Percentiles rank a stretch among this genome's conserved stretches.
Evolutionary conservation across 1,140 invertebrate genomes (phyloP).

Genomic region (Triops longicaudatus): DNA sequence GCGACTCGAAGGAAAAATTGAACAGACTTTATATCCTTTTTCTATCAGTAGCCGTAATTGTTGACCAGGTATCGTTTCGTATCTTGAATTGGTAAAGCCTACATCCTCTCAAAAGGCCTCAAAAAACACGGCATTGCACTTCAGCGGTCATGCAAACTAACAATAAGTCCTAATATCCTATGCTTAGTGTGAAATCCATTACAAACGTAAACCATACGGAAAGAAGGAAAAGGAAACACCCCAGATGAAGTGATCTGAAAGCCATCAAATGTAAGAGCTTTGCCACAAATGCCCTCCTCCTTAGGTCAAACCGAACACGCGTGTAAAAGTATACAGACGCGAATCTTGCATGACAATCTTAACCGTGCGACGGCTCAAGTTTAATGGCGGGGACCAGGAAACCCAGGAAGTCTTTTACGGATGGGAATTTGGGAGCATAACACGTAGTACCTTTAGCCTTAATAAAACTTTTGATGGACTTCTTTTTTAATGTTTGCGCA

Average conservation of each 20-base stretch:
- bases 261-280: neutral
- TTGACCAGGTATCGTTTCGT: too few relatives aligned
- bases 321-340: neutral
- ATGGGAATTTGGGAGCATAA: neutral
- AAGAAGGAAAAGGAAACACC: neutral
- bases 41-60: too few relatives aligned
- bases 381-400: neutral
- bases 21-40: too few relatives aligned
- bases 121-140: neutral
- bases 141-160: slow-evolving; percentile 12
- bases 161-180: neutral
- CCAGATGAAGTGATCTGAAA: neutral
- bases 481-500: too few relatives aligned
- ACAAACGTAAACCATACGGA: neutral
- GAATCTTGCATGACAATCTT: neutral
- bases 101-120: neutral
- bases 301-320: neutral
- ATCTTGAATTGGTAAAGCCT: too few relatives aligned
- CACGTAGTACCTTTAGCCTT: neutral
- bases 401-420: neutral
- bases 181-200: neutral
- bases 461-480: too few relatives aligned
- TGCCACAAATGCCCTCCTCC: neutral
- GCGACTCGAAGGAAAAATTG: too few relatives aligned
- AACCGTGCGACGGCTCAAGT: neutral